A percentile compares a stretch with the other conserved stretches of the same genome.
Evolutionary conservation across 2,797 vertebrate genomes (phyloP).

Genomic region (Cossypha polioptera): DNA sequence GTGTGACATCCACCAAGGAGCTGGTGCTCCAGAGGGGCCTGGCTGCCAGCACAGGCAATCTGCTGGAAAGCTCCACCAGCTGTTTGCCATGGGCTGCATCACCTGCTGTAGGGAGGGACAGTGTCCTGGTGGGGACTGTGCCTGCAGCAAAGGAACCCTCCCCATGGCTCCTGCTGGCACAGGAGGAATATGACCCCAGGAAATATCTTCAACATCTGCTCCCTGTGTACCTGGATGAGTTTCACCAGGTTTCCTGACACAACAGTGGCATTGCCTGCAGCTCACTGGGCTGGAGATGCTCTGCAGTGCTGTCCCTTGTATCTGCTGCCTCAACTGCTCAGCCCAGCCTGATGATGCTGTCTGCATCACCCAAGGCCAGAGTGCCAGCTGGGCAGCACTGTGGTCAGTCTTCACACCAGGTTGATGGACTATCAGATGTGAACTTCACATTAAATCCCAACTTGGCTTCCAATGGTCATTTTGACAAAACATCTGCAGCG

Average conservation of each 20-base stretch:
- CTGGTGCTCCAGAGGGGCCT: neutral
- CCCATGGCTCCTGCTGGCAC: neutral
- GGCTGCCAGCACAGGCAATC: accelerated
- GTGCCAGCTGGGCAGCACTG: neutral
- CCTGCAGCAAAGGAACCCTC: neutral
- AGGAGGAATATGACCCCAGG: neutral
- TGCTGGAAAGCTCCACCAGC: neutral
- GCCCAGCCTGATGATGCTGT: neutral
- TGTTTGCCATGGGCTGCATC: accelerated
- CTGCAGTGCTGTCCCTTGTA: accelerated
- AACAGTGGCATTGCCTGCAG: accelerated
- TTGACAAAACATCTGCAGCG: accelerated
- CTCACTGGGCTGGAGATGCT: neutral
- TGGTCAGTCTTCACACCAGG: accelerated
- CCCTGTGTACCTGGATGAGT: neutral
- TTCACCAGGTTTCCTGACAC: neutral
- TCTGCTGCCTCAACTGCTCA: neutral
- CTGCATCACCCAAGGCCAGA: accelerated
- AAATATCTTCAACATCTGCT: conserved; percentile 14
- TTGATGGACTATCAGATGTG: accelerated
- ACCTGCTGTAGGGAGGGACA: neutral
- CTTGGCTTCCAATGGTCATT: neutral
- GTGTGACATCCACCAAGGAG: neutral
- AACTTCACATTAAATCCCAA: neutral
- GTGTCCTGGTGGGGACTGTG: accelerated